Evolutionary conservation across 2,888 invertebrate species (phyloP).

Genomic region (Syritta pipiens): DNA sequence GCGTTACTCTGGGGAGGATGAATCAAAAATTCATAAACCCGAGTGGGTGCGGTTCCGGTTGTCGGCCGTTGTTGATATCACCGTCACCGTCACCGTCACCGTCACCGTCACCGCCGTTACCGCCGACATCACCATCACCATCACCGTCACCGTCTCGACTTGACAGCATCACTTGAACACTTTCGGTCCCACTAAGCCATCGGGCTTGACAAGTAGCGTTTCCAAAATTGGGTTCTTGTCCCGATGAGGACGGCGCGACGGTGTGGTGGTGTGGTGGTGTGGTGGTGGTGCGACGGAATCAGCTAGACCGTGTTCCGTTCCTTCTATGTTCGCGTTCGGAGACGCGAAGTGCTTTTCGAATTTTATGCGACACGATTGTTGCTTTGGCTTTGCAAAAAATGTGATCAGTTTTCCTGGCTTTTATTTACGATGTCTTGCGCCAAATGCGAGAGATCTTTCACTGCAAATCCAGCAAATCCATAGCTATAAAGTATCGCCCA

Average conservation of each 20-base stretch:
- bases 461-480: constrained; percentile 67
- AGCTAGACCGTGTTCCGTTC: constrained; percentile 30
- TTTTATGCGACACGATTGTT: constrained; percentile 69
- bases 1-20: constrained; percentile 54
- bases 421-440: constrained; percentile 68
- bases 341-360: constrained; percentile 57
- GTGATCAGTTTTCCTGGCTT: constrained; percentile 67
- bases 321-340: constrained; percentile 47
- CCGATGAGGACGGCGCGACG: constrained; percentile 3
- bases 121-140: constrained; percentile 5
- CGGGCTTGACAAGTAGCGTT: constrained; percentile 65
- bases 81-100: background rate
- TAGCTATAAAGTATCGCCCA: constrained; percentile 71
- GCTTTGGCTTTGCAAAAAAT: constrained; percentile 54
- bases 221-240: constrained; percentile 66
- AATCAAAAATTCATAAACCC: constrained; percentile 62
- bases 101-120: background rate
- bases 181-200: constrained; percentile 54
- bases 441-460: constrained; percentile 67
- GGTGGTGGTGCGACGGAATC: background rate
- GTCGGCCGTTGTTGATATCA: no score
- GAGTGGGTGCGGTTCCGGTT: constrained; percentile 69
- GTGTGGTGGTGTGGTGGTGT: background rate
- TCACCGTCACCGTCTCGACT: constrained; percentile 12
- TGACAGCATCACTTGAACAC: constrained; percentile 64